These are phyloP conservation scores for Lophius piscatorius DNA, from an alignment of 2,113 vertebrate genomes.

Conservation along the genomic window DNA sequence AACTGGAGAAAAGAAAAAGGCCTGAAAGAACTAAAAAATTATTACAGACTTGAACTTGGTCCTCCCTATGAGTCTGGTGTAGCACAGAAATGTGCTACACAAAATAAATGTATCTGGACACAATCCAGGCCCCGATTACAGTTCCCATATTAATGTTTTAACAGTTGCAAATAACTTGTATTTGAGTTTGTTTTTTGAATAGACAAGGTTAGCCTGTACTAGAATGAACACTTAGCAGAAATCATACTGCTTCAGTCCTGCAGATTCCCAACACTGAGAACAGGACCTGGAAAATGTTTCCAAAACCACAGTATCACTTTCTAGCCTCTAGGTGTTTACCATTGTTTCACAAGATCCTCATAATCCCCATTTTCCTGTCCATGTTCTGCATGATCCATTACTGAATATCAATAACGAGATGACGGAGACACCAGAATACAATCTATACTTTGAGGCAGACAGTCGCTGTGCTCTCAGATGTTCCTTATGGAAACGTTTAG, in stretches of 20 bases:
- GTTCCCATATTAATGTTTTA: too few species aligned
- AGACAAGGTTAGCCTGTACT: too few species aligned
- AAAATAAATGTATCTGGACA: too few species aligned
- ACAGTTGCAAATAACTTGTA: too few species aligned
- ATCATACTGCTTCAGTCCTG: background rate
- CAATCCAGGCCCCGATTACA: too few species aligned
- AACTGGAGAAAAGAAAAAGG: too few species aligned
- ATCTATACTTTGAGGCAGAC: background rate
- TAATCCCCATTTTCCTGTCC: slow-evolving; percentile 45
- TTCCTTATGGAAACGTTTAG: slow-evolving; percentile 38
- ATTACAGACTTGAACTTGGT: too few species aligned
- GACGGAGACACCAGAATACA: slow-evolving; percentile 25
- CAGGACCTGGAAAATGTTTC: background rate
- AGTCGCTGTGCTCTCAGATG: slow-evolving; percentile 14
- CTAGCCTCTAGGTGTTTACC: slow-evolving; percentile 25
- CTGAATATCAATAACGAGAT: slow-evolving; percentile 32
- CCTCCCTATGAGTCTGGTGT: too few species aligned
- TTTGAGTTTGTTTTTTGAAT: too few species aligned
- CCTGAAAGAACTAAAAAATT: too few species aligned
- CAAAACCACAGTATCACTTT: slow-evolving; percentile 23
- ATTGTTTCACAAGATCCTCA: slow-evolving; percentile 21
- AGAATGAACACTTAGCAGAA: too few species aligned
- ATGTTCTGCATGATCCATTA: slow-evolving; percentile 28
- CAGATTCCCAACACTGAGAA: background rate
- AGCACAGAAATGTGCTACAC: too few species aligned